These are phyloP conservation scores for Carposina sasakii DNA, from an alignment of 1,140 invertebrate species.

Conservation along the genomic window DNA sequence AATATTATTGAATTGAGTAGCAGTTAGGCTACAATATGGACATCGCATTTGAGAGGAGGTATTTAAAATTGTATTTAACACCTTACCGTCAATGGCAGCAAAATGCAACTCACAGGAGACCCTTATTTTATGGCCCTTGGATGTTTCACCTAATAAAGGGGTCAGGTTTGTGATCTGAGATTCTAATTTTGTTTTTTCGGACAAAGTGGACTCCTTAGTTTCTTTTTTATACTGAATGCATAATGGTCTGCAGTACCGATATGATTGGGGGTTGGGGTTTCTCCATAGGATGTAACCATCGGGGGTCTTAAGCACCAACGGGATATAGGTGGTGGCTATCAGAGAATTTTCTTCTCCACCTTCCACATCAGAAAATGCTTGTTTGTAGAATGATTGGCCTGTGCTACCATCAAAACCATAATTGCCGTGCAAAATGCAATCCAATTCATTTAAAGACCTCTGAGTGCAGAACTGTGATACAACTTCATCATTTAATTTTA, in stretches of 20 bases:
- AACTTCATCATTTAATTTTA: not conserved
- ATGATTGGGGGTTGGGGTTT: conserved; percentile 9
- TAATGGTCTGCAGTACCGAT: conserved; percentile 7
- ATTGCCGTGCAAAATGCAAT: conserved; percentile 1
- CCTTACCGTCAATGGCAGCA: conserved; percentile 5
- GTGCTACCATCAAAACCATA: conserved; percentile 12
- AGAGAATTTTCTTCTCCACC: not conserved
- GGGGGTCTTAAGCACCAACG: not conserved
- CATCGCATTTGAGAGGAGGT: conserved; percentile 8
- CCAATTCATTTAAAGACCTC: not conserved
- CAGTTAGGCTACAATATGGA: conserved; percentile 1
- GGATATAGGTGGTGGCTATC: not conserved
- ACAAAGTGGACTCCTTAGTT: not conserved
- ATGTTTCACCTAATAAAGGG: not conserved
- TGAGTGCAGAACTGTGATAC: not conserved
- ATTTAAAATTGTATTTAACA: conserved; percentile 1
- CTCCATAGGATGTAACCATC: conserved; percentile 1
- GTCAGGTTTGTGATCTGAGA: not conserved
- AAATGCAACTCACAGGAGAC: not conserved
- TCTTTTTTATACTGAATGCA: conserved; percentile 8
- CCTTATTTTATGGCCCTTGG: not conserved
- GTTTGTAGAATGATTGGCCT: conserved; percentile 7
- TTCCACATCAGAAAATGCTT: not conserved
- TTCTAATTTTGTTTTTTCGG: conserved; percentile 1
- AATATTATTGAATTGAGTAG: conserved; percentile 3